Evolutionary conservation across 2,888 invertebrate genomes (phyloP).

Genomic region (Meteorus colon): DNA sequence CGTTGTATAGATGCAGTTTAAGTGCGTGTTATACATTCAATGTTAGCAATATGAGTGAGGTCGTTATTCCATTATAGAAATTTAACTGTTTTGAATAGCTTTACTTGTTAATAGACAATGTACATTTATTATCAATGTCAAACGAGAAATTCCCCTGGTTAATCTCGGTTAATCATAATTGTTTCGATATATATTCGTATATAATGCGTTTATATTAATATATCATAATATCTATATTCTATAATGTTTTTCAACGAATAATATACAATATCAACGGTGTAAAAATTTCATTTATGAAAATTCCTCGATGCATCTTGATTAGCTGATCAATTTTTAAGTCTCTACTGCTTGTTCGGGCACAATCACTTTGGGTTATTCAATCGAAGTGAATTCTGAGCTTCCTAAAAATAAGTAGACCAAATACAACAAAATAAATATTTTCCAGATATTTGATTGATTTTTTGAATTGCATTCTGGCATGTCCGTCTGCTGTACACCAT

Average conservation of each 20-base stretch:
- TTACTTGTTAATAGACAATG: background rate
- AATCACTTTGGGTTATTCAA: background rate
- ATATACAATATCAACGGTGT: no score
- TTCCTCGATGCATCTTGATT: background rate
- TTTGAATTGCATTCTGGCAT: background rate
- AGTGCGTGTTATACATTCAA: background rate
- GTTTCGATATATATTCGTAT: background rate
- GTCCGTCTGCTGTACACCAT: background rate
- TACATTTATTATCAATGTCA: background rate
- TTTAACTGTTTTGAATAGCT: background rate
- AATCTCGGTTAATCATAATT: background rate
- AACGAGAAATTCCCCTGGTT: background rate
- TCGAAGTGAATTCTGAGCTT: background rate
- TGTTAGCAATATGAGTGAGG: conserved; percentile 4
- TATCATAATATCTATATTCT: background rate
- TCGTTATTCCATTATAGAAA: background rate
- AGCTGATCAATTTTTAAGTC: background rate
- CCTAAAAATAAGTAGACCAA: background rate
- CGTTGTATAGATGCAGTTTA: background rate
- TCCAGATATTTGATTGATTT: background rate
- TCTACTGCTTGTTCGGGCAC: background rate
- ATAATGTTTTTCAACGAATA: no score
- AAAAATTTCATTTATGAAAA: background rate
- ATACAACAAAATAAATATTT: background rate
- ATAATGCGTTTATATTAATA: background rate